Evolutionary conservation across 1,140 invertebrate genomes (phyloP).

Genomic region (Drosophila ambigua): DNA sequence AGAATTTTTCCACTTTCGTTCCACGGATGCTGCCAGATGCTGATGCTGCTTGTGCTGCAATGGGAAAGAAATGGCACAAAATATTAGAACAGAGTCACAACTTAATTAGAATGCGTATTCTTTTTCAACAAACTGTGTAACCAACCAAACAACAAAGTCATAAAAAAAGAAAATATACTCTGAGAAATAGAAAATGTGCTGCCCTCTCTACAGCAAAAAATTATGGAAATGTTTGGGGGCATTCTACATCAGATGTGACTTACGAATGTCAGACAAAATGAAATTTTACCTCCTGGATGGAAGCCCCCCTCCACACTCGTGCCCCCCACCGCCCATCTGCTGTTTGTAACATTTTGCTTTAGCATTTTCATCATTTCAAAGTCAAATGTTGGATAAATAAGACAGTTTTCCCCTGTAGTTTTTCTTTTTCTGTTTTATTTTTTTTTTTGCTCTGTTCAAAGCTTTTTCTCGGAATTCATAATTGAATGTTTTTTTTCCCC

Average conservation of each 20-base stretch:
- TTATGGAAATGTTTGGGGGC: constrained; percentile 17
- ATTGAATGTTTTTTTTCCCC: constrained; percentile 47
- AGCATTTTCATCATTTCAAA: constrained; percentile 61
- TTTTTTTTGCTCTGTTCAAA: constrained; percentile 8
- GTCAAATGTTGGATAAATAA: constrained; percentile 66
- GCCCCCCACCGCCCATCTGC: background rate
- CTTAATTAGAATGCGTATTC: constrained; percentile 65
- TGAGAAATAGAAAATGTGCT: too few relatives aligned
- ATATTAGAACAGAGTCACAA: constrained; percentile 32
- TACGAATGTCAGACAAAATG: constrained; percentile 55
- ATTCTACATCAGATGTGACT: constrained; percentile 64
- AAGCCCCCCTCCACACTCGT: background rate
- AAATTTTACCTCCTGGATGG: constrained; percentile 29
- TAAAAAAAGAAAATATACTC: background rate
- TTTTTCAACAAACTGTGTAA: constrained; percentile 33
- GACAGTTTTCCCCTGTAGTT: constrained; percentile 55
- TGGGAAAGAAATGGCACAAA: constrained; percentile 2
- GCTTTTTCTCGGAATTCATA: constrained; percentile 53
- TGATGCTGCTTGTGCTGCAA: constrained; percentile 34
- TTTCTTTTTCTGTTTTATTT: constrained; percentile 10
- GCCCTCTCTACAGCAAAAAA: constrained; percentile 12
- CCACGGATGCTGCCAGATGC: constrained; percentile 3
- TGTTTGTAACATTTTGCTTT: constrained; percentile 34
- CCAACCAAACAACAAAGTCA: background rate
- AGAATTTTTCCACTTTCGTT: constrained; percentile 23